Base-by-base conservation (phyloP, 2,888 invertebrate genomes). In the Entomobrya multifasciata region DNA sequence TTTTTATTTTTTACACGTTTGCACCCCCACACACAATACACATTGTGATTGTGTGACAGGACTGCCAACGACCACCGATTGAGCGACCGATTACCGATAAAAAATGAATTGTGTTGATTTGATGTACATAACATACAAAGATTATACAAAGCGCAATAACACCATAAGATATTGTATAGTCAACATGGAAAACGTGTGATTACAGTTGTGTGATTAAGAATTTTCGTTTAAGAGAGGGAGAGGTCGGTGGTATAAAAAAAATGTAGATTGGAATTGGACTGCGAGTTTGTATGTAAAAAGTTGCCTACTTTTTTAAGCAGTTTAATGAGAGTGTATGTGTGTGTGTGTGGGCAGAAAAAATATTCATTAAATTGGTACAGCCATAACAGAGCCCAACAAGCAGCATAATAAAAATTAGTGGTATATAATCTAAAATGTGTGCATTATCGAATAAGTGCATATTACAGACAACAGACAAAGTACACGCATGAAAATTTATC, bases 281-380 rank as follows among this genome's bases (percentile, higher is more conserved):
- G 15, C 65, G 15, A 65, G 3, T 36, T 67, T 41, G 67, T 22
- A 44, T 44, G 41, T 44, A 36, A n/a, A 20, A 44, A 11, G 67
- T 44, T 67, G 44, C 67, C 67, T 67, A 67, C 67, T 67, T 67
- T 67, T 67, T 67, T 3, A 49, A 49, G 13, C 13, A 49, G 3
- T 15, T 15, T 49, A n/a, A 49, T 15, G 13, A 11, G 49, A 13
- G 22, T 44, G 15, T 44, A n/a, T 11, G 20, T 60, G 13, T 62
- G 41, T 41, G 20, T 27, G 52, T 72, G 72, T 72, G 72, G 72
- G 72, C 72, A 72, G 72, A n/a, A 72, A n/a, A 5, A 27, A 27
- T 25, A 30, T 49, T 15, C 13, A 3, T 11, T 15, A 49, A 49
- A 8, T 6, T 36, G 36, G 4, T 36, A 8, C 36, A 36, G 36